A percentile compares a stretch with the other conserved stretches of the same genome.
Evolutionary conservation across 2,888 invertebrate genomes (phyloP).

Genomic region (Sabatieria punctata): DNA sequence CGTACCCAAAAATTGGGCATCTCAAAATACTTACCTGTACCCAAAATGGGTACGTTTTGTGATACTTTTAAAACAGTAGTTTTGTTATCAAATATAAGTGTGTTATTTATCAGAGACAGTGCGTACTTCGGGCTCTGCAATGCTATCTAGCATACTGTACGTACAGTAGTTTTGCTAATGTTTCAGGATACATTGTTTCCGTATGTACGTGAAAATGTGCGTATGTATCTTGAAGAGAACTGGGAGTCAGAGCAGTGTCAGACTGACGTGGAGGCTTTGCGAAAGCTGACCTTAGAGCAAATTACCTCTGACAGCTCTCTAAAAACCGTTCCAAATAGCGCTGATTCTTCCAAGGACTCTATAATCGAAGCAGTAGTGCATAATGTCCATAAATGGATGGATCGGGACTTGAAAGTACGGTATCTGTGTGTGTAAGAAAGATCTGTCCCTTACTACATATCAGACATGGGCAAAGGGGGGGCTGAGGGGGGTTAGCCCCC

Average conservation of each 20-base stretch:
- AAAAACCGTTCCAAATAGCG: constrained; percentile 21
- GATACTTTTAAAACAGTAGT: too few relatives aligned
- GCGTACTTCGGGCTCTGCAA: too few relatives aligned
- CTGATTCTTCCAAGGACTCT: constrained; percentile 36
- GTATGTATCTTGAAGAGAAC: constrained; percentile 49
- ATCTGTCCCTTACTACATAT: too few relatives aligned
- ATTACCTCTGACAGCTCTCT: constrained; percentile 10
- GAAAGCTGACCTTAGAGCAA: constrained; percentile 42
- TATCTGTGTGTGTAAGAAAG: too few relatives aligned
- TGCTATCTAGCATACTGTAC: too few relatives aligned
- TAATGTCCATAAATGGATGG: constrained; percentile 63
- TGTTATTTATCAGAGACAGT: too few relatives aligned
- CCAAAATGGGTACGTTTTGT: too few relatives aligned
- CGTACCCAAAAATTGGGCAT: too few relatives aligned
- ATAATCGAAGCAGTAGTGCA: constrained; percentile 47
- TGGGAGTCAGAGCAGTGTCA: constrained; percentile 54
- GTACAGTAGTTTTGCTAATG: constrained; percentile 2
- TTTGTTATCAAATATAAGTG: too few relatives aligned
- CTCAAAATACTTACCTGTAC: too few relatives aligned
- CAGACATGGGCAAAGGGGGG: too few relatives aligned
- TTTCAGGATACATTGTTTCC: constrained; percentile 37
- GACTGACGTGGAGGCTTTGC: constrained; percentile 47
- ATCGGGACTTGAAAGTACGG: constrained; percentile 55
- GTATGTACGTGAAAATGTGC: constrained; percentile 54
- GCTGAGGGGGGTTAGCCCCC: too few relatives aligned